Evolutionary conservation across 2,888 invertebrate genomes (phyloP).

Genomic region (Nemotelus pantherinus): DNA sequence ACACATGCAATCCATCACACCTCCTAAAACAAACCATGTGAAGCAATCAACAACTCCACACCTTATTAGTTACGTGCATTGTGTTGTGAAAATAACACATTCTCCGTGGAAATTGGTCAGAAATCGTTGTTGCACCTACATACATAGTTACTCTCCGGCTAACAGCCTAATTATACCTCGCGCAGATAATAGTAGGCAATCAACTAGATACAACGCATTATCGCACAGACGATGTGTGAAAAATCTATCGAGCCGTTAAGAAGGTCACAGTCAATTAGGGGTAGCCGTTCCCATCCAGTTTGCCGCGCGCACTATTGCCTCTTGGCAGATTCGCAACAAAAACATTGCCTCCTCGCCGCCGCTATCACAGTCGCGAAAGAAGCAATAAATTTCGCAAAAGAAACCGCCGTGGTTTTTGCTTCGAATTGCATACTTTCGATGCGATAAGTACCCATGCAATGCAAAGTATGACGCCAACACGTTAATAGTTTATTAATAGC

Average conservation of each 20-base stretch:
- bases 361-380: slow-evolving; percentile 21
- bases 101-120: slow-evolving; percentile 23
- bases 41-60: slow-evolving; percentile 22
- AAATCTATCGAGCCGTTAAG: slow-evolving; percentile 35
- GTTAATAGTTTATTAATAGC: slow-evolving; percentile 31
- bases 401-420: background rate
- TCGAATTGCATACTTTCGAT: slow-evolving; percentile 14
- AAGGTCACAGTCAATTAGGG: slow-evolving; percentile 43
- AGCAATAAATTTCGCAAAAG: slow-evolving; percentile 23
- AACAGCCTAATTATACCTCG: slow-evolving; percentile 1
- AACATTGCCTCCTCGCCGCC: background rate
- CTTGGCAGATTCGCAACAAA: background rate
- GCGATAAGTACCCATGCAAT: background rate
- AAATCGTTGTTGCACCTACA: slow-evolving; percentile 30
- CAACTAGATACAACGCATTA: background rate
- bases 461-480: background rate
- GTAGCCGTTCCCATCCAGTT: slow-evolving; percentile 6
- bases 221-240: slow-evolving; percentile 27
- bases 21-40: background rate
- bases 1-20: background rate
- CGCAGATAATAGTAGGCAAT: background rate
- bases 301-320: background rate
- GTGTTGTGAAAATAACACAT: background rate
- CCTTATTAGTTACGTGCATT: slow-evolving; percentile 32
- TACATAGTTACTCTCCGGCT: too few species aligned